Evolutionary conservation across 2,888 invertebrate species (phyloP).

Genomic region (Pristionchus arcanus): DNA sequence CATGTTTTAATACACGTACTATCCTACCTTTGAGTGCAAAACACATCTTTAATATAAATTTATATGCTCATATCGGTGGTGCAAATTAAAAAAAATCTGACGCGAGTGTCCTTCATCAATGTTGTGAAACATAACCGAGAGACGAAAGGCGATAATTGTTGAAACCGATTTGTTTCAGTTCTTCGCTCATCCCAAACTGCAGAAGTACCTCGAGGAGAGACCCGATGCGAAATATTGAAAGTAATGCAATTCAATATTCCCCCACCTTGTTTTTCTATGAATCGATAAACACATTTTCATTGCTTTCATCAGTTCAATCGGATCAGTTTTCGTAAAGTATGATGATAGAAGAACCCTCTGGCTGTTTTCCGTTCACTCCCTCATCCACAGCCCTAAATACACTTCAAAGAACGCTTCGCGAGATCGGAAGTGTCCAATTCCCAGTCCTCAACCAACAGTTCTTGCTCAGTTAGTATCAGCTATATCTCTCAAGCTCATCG

Average conservation of each 20-base stretch:
- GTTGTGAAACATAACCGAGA: not conserved
- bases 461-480: no score
- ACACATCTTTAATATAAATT: not conserved
- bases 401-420: no score
- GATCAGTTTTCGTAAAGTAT: not conserved
- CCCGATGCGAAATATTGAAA: slow-evolving; percentile 35
- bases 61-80: not conserved
- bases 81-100: not conserved
- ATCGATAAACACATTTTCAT: not conserved
- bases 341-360: not conserved
- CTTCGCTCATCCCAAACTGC: slow-evolving; percentile 24
- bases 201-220: slow-evolving; percentile 42
- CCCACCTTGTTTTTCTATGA: not conserved
- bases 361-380: no score
- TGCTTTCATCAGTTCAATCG: not conserved
- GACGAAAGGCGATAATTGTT: not conserved
- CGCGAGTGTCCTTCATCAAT: not conserved
- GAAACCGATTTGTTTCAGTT: not conserved
- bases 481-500: no score
- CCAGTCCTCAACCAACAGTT: no score
- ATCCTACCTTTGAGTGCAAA: not conserved
- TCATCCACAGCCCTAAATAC: no score
- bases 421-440: no score
- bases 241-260: not conserved
- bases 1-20: not conserved